These are phyloP conservation scores for Litoditis marina DNA, from an alignment of 2,888 invertebrate genomes.

Conservation along the genomic window DNA sequence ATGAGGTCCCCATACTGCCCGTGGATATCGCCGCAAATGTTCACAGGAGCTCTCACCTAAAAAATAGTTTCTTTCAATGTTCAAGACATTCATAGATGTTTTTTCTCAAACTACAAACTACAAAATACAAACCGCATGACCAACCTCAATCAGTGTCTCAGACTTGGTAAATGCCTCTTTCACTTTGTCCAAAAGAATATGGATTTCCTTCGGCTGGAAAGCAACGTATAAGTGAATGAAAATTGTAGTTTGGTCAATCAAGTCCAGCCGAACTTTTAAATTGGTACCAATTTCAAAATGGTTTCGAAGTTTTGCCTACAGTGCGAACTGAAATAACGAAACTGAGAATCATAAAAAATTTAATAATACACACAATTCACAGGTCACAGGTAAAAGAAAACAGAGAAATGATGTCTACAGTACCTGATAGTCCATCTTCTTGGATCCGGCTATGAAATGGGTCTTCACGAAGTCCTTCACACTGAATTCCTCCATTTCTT, in stretches of 20 bases:
- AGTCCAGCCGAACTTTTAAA: too few relatives aligned
- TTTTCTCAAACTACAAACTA: too few relatives aligned
- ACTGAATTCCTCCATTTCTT: constrained; percentile 1
- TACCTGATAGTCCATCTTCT: constrained; percentile 6
- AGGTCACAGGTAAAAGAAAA: too few relatives aligned
- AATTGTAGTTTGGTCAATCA: too few relatives aligned
- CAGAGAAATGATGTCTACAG: too few relatives aligned
- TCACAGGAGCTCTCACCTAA: constrained; percentile 27
- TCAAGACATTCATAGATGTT: too few relatives aligned
- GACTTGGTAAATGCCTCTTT: neutral
- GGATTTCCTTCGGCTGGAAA: neutral
- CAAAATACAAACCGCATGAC: neutral
- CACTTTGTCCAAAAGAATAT: constrained; percentile 9
- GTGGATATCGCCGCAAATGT: constrained; percentile 40
- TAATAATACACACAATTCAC: too few relatives aligned
- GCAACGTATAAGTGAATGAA: too few relatives aligned
- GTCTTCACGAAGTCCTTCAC: constrained; percentile 3
- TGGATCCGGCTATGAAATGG: neutral
- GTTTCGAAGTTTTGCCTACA: too few relatives aligned
- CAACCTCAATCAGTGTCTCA: constrained; percentile 1
- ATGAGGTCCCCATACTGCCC: constrained; percentile 39
- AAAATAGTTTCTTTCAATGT: constrained; percentile 2
- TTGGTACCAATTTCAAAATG: too few relatives aligned
- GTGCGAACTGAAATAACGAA: too few relatives aligned
- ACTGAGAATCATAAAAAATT: too few relatives aligned